Evolutionary conservation across 2,888 invertebrate genomes (phyloP).

Genomic region (Sarcophaga variegata): DNA sequence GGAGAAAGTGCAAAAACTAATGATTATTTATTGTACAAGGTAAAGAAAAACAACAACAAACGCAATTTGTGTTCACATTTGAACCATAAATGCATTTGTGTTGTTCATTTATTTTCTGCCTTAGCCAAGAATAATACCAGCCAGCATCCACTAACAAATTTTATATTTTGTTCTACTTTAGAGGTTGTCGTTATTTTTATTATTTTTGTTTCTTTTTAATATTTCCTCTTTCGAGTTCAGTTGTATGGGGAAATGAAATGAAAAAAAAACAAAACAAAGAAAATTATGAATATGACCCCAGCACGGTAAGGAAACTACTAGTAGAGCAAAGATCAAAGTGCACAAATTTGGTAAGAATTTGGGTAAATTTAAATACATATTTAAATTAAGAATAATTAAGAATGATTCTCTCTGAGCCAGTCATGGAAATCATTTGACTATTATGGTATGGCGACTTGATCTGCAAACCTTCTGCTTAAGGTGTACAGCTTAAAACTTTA

Average conservation of each 20-base stretch:
- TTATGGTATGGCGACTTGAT: too few species aligned
- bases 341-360: too few species aligned
- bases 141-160: constrained; percentile 15
- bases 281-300: constrained; percentile 44
- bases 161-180: background rate
- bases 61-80: background rate
- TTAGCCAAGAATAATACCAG: constrained; percentile 36
- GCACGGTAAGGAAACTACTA: constrained; percentile 19
- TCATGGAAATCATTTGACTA: too few species aligned
- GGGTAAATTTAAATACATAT: too few species aligned
- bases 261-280: background rate
- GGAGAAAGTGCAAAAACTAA: background rate
- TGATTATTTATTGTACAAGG: constrained; percentile 24
- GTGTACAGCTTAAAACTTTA: too few species aligned
- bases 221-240: background rate
- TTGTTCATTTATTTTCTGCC: background rate
- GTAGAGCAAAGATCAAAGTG: background rate
- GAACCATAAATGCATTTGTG: constrained; percentile 26
- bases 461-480: too few species aligned
- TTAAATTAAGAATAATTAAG: too few species aligned
- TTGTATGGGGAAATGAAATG: background rate
- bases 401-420: too few species aligned
- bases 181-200: background rate
- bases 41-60: constrained; percentile 15
- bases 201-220: background rate